Conservation (phyloP, 2,797 vertebrate species). For the Danio choprae region DNA sequence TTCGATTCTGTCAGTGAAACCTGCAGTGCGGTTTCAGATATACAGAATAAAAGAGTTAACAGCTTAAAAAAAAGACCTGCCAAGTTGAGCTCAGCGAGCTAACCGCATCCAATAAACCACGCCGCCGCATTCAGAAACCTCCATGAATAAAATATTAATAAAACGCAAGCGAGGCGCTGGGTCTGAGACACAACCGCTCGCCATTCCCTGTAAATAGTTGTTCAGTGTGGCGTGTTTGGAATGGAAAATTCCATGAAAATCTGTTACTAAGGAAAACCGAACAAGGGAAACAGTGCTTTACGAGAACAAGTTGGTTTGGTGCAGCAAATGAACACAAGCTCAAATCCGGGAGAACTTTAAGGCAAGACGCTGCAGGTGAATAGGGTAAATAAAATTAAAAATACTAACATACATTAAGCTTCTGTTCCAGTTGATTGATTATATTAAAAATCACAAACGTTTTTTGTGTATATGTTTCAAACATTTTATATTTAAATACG, state of each 20-base stretch:
- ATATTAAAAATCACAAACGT: no score
- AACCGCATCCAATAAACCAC: conserved; percentile 31
- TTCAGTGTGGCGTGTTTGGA: conserved; percentile 10
- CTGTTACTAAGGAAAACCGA: conserved; percentile 34
- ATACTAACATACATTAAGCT: no score
- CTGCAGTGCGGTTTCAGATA: conserved; percentile 1
- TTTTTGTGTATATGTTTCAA: no score
- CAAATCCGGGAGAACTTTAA: not conserved
- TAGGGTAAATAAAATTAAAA: no score
- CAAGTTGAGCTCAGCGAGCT: conserved; percentile 33
- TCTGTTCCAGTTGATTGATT: no score
- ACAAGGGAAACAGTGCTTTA: conserved; percentile 33
- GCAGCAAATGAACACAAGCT: conserved; percentile 12
- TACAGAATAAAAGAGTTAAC: not conserved
- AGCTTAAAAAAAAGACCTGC: not conserved
- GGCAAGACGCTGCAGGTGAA: no score
- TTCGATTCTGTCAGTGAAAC: conserved; percentile 15
- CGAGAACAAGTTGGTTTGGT: conserved; percentile 37
- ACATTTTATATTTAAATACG: no score
- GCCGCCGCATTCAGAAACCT: conserved; percentile 22
- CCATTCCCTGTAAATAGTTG: conserved; percentile 29
- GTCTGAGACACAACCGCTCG: conserved; percentile 24
- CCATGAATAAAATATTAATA: conserved; percentile 45
- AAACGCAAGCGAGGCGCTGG: not conserved
- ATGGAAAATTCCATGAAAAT: conserved; percentile 46